Percentiles rank a stretch among this genome's conserved stretches.
These are phyloP conservation scores for Euzetes globulus DNA, from an alignment of 2,888 invertebrate species.

Conservation along the genomic window DNA sequence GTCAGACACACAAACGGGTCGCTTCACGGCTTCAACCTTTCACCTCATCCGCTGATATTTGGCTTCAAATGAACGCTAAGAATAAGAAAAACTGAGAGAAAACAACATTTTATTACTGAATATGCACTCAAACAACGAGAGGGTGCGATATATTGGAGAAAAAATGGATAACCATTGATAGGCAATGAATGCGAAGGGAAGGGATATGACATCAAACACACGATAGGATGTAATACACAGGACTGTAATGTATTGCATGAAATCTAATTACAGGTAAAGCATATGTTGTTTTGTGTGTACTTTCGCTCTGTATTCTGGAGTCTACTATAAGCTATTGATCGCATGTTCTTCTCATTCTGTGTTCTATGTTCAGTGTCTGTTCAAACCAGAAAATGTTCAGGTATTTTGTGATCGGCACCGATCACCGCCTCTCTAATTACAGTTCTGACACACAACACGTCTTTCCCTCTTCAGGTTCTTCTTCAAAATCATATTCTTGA, in stretches of 20 bases:
- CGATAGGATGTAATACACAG: background rate
- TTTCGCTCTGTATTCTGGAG: too few relatives aligned
- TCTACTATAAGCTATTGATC: too few relatives aligned
- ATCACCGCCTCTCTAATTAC: background rate
- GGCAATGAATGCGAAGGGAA: background rate
- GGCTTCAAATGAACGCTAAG: too few relatives aligned
- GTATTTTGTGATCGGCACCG: background rate
- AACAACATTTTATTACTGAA: background rate
- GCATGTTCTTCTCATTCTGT: too few relatives aligned
- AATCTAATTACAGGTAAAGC: constrained; percentile 4
- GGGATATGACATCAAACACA: background rate
- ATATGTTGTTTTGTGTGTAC: background rate
- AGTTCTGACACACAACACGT: background rate
- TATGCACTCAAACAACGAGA: background rate
- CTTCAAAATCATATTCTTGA: background rate
- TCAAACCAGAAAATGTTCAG: too few relatives aligned
- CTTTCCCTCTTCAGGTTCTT: too few relatives aligned
- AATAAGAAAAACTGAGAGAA: background rate
- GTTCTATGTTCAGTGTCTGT: too few relatives aligned
- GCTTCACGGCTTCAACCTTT: background rate
- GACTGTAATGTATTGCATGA: background rate
- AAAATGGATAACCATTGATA: background rate
- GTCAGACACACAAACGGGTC: constrained; percentile 1
- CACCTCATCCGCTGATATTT: background rate
- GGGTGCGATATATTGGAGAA: background rate